Conservation (phyloP, 2,888 invertebrate species). For the Blastobasis lacticolella region DNA sequence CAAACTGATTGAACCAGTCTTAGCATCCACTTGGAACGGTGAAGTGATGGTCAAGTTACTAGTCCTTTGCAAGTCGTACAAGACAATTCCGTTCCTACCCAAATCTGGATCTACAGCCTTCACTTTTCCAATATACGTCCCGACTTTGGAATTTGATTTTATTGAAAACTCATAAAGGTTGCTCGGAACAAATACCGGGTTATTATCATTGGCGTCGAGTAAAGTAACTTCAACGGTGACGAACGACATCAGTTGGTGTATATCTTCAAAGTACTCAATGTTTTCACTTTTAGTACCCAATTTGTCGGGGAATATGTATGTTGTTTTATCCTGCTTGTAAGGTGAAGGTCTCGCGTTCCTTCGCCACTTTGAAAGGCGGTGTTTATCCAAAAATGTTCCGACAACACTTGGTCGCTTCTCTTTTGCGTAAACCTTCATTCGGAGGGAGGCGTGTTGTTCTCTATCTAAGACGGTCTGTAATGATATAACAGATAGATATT, state of each 20-base stretch:
- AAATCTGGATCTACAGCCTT: conserved; percentile 88
- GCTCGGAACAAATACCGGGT: conserved; percentile 87
- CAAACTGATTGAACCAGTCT: conserved; percentile 80
- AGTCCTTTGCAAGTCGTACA: conserved; percentile 82
- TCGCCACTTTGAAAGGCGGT: conserved; percentile 55
- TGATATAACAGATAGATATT: not conserved
- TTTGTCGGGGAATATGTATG: conserved; percentile 65
- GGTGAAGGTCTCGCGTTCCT: conserved; percentile 34
- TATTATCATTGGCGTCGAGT: conserved; percentile 93
- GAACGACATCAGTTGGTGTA: conserved; percentile 57
- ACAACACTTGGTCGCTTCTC: conserved; percentile 83
- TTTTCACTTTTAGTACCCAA: conserved; percentile 53
- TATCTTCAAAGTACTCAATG: conserved; percentile 55
- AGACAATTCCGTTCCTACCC: conserved; percentile 81
- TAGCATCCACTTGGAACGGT: conserved; percentile 82
- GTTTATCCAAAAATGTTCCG: conserved; percentile 58
- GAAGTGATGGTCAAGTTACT: conserved; percentile 77
- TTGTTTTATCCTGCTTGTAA: conserved; percentile 49
- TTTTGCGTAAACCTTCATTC: conserved; percentile 84
- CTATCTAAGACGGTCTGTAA: conserved; percentile 83
- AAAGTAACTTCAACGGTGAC: conserved; percentile 88
- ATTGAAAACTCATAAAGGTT: conserved; percentile 88
- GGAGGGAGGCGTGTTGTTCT: conserved; percentile 81
- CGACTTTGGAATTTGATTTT: conserved; percentile 78
- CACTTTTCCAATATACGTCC: conserved; percentile 84